Conservation (phyloP, 2,888 invertebrate species). For the Stictocephala bisonia region DNA sequence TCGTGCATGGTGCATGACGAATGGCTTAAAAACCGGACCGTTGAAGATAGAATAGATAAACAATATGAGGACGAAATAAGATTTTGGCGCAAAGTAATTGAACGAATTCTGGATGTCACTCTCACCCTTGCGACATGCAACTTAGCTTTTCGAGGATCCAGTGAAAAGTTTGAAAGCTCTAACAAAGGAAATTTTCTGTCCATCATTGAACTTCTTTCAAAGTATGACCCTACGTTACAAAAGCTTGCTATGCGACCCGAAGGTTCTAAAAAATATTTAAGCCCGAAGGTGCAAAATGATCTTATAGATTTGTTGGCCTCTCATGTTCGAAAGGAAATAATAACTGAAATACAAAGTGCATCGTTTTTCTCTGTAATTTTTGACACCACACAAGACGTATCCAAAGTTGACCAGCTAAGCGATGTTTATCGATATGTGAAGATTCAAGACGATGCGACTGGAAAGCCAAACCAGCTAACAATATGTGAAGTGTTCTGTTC, state of each 20-base stretch:
- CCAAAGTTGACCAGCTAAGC: slow-evolving; percentile 26
- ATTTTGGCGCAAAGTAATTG: slow-evolving; percentile 12
- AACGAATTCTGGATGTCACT: background rate
- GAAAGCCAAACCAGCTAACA: background rate
- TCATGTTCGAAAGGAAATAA: slow-evolving; percentile 28
- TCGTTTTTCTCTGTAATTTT: background rate
- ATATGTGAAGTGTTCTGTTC: background rate
- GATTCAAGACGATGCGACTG: background rate
- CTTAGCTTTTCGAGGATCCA: background rate
- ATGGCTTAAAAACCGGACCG: too few relatives aligned
- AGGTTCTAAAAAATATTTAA: slow-evolving; percentile 35
- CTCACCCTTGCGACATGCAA: slow-evolving; percentile 2
- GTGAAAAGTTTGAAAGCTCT: background rate
- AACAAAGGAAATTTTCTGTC: background rate
- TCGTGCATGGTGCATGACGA: too few relatives aligned
- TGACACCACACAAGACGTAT: slow-evolving; percentile 43
- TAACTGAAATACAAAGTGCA: background rate
- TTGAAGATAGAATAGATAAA: too few relatives aligned
- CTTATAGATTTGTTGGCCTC: slow-evolving; percentile 40
- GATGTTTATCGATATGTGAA: background rate
- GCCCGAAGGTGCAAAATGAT: slow-evolving; percentile 47
- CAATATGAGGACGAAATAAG: too few relatives aligned
- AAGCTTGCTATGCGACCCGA: background rate
- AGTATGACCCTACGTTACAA: background rate
- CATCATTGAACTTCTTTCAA: background rate